phyloP scores from a whole-genome alignment of 2,113 vertebrate species.

The Apteryx owenii region DNA sequence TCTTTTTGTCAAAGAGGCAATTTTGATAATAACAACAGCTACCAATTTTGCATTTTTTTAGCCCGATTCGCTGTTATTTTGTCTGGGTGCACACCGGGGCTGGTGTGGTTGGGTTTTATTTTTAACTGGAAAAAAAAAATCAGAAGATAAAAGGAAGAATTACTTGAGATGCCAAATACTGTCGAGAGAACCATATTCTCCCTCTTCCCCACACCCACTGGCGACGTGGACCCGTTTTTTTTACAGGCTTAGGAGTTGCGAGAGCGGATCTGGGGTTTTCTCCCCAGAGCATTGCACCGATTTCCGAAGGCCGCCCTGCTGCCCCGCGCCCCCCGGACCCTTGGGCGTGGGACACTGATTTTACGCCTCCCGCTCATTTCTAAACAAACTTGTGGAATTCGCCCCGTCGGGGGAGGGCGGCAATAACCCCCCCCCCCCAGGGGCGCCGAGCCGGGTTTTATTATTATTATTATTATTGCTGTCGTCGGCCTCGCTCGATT shows the following conservation, averaged over 20 bases:
- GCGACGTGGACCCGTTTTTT: constrained; percentile 48
- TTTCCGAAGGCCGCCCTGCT: neutral
- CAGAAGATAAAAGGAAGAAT: constrained; percentile 37
- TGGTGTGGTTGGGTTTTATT: constrained; percentile 22
- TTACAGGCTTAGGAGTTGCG: constrained; percentile 47
- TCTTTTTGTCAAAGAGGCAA: constrained; percentile 50
- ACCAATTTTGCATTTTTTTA: constrained; percentile 66
- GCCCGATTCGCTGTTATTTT: constrained; percentile 45
- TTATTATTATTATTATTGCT: neutral
- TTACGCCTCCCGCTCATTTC: constrained; percentile 24
- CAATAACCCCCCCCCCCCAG: neutral
- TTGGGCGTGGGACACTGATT: constrained; percentile 38
- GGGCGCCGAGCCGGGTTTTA: neutral
- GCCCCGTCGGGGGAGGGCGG: neutral
- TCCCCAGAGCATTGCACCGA: neutral
- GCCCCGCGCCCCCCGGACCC: constrained; percentile 35
- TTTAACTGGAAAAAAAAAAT: constrained; percentile 27
- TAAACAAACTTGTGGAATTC: constrained; percentile 31
- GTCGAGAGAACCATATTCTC: constrained; percentile 28
- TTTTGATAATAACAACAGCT: constrained; percentile 65
- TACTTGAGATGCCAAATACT: constrained; percentile 61
- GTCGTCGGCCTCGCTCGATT: neutral
- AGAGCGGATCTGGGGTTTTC: constrained; percentile 6
- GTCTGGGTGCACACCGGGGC: constrained; percentile 22
- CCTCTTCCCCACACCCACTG: constrained; percentile 2